A percentile compares a stretch with the other conserved stretches of the same genome.
These are phyloP conservation scores for Clivina fossor DNA, from an alignment of 2,888 invertebrate genomes.

Conservation along the genomic window DNA sequence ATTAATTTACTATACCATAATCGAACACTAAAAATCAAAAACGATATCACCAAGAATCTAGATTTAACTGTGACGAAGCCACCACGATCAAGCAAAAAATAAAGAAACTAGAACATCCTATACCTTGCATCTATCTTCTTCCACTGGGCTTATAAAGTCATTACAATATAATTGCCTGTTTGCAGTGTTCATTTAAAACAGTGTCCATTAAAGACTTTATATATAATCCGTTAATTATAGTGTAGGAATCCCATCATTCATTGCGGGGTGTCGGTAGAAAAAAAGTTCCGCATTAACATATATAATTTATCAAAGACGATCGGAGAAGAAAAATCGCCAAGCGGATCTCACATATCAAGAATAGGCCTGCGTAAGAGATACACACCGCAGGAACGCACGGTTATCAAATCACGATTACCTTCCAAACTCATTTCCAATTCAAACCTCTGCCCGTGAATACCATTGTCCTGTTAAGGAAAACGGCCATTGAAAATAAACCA, in stretches of 20 bases:
- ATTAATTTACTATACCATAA: too few species aligned
- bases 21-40: too few species aligned
- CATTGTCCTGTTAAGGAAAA: slow-evolving; percentile 18
- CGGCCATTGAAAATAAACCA: too few species aligned
- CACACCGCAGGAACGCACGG: not conserved
- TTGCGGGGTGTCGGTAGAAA: slow-evolving; percentile 23
- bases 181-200: slow-evolving; percentile 26
- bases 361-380: not conserved
- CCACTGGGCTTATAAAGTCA: slow-evolving; percentile 29
- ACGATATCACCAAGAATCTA: too few species aligned
- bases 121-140: too few species aligned
- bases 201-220: slow-evolving; percentile 28
- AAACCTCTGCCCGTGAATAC: slow-evolving; percentile 2
- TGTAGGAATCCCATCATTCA: slow-evolving; percentile 24
- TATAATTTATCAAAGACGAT: slow-evolving; percentile 28
- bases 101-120: slow-evolving; percentile 11
- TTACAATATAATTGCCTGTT: slow-evolving; percentile 31
- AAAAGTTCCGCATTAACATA: slow-evolving; percentile 27
- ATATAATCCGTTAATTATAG: slow-evolving; percentile 33
- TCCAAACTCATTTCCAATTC: slow-evolving; percentile 20
- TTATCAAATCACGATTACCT: slow-evolving; percentile 6
- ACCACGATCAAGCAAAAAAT: slow-evolving; percentile 1
- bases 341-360: not conserved
- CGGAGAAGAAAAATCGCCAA: too few species aligned
- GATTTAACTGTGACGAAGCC: too few species aligned